Evolutionary conservation across 1,140 invertebrate species (phyloP), one percentile per base, ranked within the genome.

Genomic region (Saccostrea cuccullata): DNA sequence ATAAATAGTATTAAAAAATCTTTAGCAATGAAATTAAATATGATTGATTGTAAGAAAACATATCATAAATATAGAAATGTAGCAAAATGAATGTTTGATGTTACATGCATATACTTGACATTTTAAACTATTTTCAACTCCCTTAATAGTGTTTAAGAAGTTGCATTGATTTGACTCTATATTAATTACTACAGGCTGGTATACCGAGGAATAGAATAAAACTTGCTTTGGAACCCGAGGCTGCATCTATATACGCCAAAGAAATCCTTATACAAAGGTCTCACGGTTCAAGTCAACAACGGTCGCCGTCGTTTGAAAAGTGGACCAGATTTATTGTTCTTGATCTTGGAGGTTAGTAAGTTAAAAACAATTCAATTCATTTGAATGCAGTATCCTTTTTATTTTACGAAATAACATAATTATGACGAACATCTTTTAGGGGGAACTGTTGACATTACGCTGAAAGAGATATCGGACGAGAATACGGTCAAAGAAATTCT

Each of bases 141-240:
- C 15, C 8, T n/a, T 30, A 36, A 30, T 20, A 0, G 23, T 77
- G 23, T 77, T 30, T 23, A 77, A 30, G 20, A 82, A 30, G 6
- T 9, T 82, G 11, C 17, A 82, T 23, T 36, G 73, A 82, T 13
- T 82, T 30, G 26, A 0, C 30, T 12, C 30, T 36, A 2, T 8
- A 13, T 15, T 36, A 26, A 26, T 30, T 23, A 55, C 47, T 70
- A 20, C 9, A 87, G 47, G 89, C 88, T n/a, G 88, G 87, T n/a
- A 89, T 91, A n/a, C 82, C 67, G 55, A 67, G 47, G 11, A 82
- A 86, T 15, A 70, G 84, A 8, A 60, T 89, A 17, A 55, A 82
- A 58, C 55, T 91, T 0, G 90, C 88, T 13, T 64, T 91, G 13
- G 90, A 91, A 87, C 90, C 90, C 1, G 90, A 89, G 77, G 87